phyloP scores from a whole-genome alignment of 2,888 invertebrate genomes.

The Lysandra bellargus region DNA sequence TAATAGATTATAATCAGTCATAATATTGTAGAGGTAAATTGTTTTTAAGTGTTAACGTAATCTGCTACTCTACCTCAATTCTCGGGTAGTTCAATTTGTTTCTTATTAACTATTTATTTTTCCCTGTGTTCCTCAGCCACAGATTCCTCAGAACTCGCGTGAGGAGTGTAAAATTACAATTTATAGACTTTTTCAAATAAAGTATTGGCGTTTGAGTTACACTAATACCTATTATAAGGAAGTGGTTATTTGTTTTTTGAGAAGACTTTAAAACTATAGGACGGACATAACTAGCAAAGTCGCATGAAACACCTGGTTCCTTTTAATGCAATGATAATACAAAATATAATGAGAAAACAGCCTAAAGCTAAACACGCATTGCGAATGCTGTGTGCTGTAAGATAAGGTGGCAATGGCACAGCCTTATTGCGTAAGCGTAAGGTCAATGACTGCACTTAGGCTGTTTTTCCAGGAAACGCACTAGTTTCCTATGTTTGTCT shows the following conservation, averaged over 20 bases:
- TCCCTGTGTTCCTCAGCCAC: not conserved
- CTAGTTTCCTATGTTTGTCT: conserved; percentile 12
- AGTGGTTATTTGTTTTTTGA: no score
- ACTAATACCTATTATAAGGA: no score
- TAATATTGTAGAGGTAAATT: not conserved
- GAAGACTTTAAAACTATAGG: no score
- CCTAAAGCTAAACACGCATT: not conserved
- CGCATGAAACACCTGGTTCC: no score
- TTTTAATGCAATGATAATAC: not conserved
- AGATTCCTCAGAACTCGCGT: not conserved
- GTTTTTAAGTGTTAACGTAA: no score
- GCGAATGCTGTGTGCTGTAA: conserved; percentile 3
- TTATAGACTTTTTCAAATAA: no score
- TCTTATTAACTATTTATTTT: no score
- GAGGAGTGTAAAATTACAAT: not conserved
- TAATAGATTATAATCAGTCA: not conserved
- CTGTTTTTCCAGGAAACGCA: not conserved
- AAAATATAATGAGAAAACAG: not conserved
- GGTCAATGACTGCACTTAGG: conserved; percentile 12
- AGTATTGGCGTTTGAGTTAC: no score
- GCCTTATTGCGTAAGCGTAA: conserved; percentile 19
- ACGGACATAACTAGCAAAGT: no score
- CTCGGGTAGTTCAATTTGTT: no score
- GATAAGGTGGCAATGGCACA: conserved; percentile 18
- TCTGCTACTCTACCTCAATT: no score